A percentile compares a stretch with the other conserved stretches of the same genome.
Evolutionary conservation across 2,888 invertebrate species (phyloP).

Genomic region (Eupithecia insigniata): DNA sequence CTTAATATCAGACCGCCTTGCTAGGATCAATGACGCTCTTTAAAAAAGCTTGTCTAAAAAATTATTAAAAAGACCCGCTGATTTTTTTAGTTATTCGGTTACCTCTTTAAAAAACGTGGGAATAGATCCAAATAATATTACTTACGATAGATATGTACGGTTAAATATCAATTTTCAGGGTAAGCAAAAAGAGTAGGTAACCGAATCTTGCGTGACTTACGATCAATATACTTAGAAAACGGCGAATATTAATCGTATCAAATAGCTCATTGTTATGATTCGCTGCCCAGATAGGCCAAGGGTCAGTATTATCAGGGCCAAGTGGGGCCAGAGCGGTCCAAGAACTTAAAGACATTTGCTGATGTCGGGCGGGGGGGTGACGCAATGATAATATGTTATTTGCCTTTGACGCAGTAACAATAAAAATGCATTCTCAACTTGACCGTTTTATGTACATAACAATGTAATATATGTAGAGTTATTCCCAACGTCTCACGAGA

Average conservation of each 20-base stretch:
- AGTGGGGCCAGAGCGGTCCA: constrained; percentile 30
- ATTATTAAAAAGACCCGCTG: neutral
- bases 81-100: neutral
- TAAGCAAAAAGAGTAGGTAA: neutral
- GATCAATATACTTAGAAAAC: neutral
- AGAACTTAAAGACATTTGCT: constrained; percentile 34
- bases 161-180: constrained; percentile 2
- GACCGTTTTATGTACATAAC: neutral
- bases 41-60: neutral
- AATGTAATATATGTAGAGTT: neutral
- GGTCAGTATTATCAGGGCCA: constrained; percentile 62
- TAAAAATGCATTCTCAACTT: neutral
- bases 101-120: neutral
- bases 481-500: no score
- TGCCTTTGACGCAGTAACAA: constrained; percentile 12
- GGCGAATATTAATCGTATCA: constrained; percentile 32
- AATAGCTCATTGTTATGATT: constrained; percentile 46
- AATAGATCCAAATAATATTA: neutral
- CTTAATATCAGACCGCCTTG: neutral
- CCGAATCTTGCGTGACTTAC: neutral
- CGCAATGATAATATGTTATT: constrained; percentile 44
- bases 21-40: neutral
- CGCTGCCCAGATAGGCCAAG: constrained; percentile 45
- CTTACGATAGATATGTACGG: neutral
- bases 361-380: constrained; percentile 45